A percentile compares a stretch with the other conserved stretches of the same genome.
Conservation (phyloP, 2,888 invertebrate species). For the Erebia palarica region DNA sequence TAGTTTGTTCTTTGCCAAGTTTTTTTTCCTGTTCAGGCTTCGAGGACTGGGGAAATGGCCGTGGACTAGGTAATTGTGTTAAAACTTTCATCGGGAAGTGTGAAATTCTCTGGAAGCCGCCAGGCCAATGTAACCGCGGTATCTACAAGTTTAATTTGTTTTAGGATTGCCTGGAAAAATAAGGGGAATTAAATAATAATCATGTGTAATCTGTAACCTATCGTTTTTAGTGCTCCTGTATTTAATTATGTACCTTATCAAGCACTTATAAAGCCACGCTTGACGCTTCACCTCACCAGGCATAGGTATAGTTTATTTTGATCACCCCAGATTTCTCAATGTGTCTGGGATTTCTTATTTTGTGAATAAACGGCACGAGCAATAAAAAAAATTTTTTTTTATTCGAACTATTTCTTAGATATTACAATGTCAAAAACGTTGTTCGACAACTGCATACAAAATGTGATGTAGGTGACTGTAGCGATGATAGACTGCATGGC, state of each 20-base stretch:
- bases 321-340: too few relatives aligned
- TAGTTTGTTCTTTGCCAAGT: constrained; percentile 80
- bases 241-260: neutral
- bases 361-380: too few relatives aligned
- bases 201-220: constrained; percentile 50
- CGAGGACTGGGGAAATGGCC: constrained; percentile 70
- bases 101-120: constrained; percentile 71
- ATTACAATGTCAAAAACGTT: constrained; percentile 50
- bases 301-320: too few relatives aligned
- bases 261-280: too few relatives aligned
- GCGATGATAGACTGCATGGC: constrained; percentile 64
- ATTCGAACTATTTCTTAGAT: neutral
- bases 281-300: too few relatives aligned
- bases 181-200: constrained; percentile 40
- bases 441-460: constrained; percentile 62
- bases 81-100: constrained; percentile 80
- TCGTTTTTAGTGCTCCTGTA: neutral
- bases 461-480: constrained; percentile 51
- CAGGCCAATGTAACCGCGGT: constrained; percentile 60
- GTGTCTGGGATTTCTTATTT: too few relatives aligned
- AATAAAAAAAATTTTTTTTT: neutral
- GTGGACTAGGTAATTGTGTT: constrained; percentile 78
- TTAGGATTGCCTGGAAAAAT: constrained; percentile 55
- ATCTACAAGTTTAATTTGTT: constrained; percentile 73
- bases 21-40: constrained; percentile 73